phyloP scores from a whole-genome alignment of 2,113 vertebrate species.

The Carassius carassius region DNA sequence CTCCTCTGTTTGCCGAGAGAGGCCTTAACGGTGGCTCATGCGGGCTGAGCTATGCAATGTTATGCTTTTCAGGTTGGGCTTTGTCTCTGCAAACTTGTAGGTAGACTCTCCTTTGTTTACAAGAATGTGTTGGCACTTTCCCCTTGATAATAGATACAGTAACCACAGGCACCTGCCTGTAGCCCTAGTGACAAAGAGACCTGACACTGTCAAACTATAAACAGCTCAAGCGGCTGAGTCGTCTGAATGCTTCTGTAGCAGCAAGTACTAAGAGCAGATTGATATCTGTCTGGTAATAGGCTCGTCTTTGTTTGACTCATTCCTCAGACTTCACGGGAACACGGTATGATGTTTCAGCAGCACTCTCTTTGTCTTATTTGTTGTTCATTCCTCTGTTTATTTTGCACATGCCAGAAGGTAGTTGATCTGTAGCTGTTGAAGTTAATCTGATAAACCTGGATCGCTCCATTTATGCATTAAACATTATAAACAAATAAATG shows the following conservation, averaged over 20 bases:
- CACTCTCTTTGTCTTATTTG: not conserved
- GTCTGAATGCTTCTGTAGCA: constrained; percentile 34
- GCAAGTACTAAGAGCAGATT: constrained; percentile 22
- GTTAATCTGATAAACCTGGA: not conserved
- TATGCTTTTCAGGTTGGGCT: constrained; percentile 49
- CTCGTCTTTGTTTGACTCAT: constrained; percentile 20
- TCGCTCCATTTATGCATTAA: not conserved
- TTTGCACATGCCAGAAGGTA: not conserved
- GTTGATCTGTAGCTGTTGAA: not conserved
- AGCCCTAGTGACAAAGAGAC: constrained; percentile 47
- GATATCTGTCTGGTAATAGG: constrained; percentile 33
- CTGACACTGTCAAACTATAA: constrained; percentile 53
- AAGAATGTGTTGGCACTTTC: constrained; percentile 54
- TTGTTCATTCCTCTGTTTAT: not conserved
- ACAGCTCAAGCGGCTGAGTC: constrained; percentile 40
- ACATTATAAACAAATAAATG: constrained; percentile 64
- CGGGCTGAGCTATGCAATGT: constrained; percentile 58
- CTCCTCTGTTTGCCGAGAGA: not conserved
- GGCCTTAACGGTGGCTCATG: constrained; percentile 40
- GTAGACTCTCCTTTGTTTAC: constrained; percentile 55
- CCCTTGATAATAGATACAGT: constrained; percentile 58
- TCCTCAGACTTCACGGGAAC: constrained; percentile 23
- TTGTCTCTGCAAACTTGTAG: constrained; percentile 42
- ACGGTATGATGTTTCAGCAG: not conserved
- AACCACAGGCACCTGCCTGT: constrained; percentile 54